Evolutionary conservation across 2,797 vertebrate genomes (phyloP).

Genomic region (Argyrosomus regius): DNA sequence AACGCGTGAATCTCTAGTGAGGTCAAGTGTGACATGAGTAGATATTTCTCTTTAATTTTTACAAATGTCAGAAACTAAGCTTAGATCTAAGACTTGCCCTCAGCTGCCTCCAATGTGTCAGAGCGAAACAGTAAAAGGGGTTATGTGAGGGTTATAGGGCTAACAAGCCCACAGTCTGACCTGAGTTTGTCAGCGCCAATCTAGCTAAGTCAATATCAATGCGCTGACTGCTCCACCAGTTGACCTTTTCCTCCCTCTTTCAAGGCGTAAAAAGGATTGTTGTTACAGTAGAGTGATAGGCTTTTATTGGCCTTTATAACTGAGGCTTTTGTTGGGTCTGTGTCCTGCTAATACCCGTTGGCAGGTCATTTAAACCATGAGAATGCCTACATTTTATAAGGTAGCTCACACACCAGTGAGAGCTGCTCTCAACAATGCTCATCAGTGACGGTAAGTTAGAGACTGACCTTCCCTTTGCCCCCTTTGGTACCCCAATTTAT

Average conservation of each 20-base stretch:
- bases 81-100: slow-evolving; percentile 42
- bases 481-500: slow-evolving; percentile 55
- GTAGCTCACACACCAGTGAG: slow-evolving; percentile 79
- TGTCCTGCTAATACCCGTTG: slow-evolving; percentile 85
- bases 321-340: slow-evolving; percentile 83
- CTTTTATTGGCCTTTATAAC: slow-evolving; percentile 86
- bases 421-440: slow-evolving; percentile 77
- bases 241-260: slow-evolving; percentile 84
- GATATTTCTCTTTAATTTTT: slow-evolving; percentile 46
- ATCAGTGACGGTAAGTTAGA: slow-evolving; percentile 76
- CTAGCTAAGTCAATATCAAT: slow-evolving; percentile 87
- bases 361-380: slow-evolving; percentile 85
- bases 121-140: slow-evolving; percentile 77
- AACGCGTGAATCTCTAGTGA: slow-evolving; percentile 21
- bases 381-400: slow-evolving; percentile 84
- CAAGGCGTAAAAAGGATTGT: slow-evolving; percentile 82
- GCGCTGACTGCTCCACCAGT: slow-evolving; percentile 80
- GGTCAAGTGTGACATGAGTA: slow-evolving; percentile 52
- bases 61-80: slow-evolving; percentile 56
- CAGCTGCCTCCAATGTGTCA: slow-evolving; percentile 61
- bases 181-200: slow-evolving; percentile 81
- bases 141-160: slow-evolving; percentile 81
- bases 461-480: slow-evolving; percentile 77
- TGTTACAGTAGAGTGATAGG: slow-evolving; percentile 87
- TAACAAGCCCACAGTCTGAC: slow-evolving; percentile 82